phyloP scores from a whole-genome alignment of 2,888 invertebrate genomes.

The Synanthedon tipuliformis region DNA sequence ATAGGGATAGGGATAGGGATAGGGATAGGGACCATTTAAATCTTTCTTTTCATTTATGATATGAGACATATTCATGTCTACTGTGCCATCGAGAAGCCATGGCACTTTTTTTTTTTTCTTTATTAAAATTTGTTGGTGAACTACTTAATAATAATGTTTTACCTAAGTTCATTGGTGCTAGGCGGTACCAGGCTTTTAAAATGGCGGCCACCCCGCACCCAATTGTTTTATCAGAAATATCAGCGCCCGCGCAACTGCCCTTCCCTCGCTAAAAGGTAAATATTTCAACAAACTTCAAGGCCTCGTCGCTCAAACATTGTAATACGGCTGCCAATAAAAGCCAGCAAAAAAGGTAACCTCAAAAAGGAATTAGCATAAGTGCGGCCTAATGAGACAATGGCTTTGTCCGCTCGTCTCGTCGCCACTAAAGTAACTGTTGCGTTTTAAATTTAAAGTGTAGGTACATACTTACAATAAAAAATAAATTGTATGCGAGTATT shows the following conservation, averaged over 20 bases:
- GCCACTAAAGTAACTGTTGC: conserved; percentile 35
- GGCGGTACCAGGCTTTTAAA: conserved; percentile 41
- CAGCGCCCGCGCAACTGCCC: conserved; percentile 32
- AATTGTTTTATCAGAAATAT: conserved; percentile 34
- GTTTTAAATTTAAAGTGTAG: neutral
- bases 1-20: too few species aligned
- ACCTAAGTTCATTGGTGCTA: conserved; percentile 21
- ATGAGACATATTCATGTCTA: too few species aligned
- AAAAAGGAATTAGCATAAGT: conserved; percentile 64
- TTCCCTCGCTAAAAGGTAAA: neutral
- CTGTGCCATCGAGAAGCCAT: too few species aligned
- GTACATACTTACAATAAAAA: too few species aligned
- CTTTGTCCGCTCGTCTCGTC: conserved; percentile 58
- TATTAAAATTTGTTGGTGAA: too few species aligned
- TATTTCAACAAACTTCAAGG: neutral
- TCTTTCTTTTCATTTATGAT: too few species aligned
- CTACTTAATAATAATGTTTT: too few species aligned
- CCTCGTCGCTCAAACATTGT: conserved; percentile 5
- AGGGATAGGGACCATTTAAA: too few species aligned
- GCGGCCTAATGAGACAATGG: conserved; percentile 59
- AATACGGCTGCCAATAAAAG: conserved; percentile 44
- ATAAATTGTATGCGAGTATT: too few species aligned
- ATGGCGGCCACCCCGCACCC: conserved; percentile 40
- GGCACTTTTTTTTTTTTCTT: too few species aligned
- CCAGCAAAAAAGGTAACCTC: conserved; percentile 42